phyloP scores from a whole-genome alignment of 2,113 vertebrate genomes.

The Pelmatolapia mariae region DNA sequence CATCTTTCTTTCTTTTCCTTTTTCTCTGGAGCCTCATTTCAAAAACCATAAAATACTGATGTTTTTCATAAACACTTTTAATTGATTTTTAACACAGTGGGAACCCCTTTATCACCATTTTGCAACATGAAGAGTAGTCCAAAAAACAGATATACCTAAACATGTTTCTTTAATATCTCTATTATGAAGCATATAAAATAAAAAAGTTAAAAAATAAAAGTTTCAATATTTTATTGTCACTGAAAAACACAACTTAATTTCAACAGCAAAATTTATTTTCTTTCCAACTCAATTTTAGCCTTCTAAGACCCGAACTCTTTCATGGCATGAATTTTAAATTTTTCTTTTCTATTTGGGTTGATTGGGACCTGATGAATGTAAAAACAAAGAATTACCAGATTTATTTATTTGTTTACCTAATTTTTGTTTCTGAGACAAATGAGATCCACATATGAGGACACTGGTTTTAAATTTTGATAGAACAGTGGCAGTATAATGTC shows the following conservation, averaged over 20 bases:
- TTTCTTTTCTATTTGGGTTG: neutral
- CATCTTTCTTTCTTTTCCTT: neutral
- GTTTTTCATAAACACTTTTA: neutral
- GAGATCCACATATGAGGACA: neutral
- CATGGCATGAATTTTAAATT: accelerated
- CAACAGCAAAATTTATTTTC: neutral
- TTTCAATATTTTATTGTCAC: neutral
- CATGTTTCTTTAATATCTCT: neutral
- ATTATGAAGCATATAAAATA: neutral
- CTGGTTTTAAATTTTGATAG: neutral
- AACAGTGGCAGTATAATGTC: neutral
- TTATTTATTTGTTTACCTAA: accelerated
- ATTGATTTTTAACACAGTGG: neutral
- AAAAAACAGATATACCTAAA: neutral
- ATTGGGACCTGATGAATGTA: neutral
- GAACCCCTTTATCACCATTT: neutral
- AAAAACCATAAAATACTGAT: neutral
- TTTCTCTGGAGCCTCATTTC: neutral
- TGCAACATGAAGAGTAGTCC: neutral
- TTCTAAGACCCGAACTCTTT: neutral
- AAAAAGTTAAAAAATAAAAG: too few relatives aligned
- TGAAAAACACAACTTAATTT: neutral
- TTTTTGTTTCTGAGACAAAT: neutral
- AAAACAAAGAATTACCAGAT: neutral
- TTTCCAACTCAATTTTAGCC: neutral